phyloP scores from a whole-genome alignment of 2,888 invertebrate species.

The Papilio protenor region DNA sequence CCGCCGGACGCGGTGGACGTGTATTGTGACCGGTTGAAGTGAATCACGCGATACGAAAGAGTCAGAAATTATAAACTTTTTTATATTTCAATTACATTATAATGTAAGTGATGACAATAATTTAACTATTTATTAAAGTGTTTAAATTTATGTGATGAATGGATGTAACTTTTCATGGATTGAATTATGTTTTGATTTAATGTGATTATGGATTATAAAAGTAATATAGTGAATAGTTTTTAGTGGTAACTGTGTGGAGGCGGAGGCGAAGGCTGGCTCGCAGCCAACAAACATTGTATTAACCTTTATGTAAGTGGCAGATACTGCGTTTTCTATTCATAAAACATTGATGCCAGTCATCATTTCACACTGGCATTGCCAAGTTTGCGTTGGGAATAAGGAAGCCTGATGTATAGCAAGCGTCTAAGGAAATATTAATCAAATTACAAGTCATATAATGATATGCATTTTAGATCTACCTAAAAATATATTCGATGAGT shows the following conservation, averaged over 20 bases:
- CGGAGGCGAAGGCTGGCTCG: slow-evolving; percentile 29
- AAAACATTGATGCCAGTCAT: slow-evolving; percentile 37
- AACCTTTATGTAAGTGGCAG: slow-evolving; percentile 41
- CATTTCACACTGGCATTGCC: slow-evolving; percentile 33
- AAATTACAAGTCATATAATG: not conserved
- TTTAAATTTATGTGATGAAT: slow-evolving; percentile 1
- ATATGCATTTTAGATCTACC: not conserved
- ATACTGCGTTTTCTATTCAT: slow-evolving; percentile 39
- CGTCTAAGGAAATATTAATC: not conserved
- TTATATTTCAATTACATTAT: not conserved
- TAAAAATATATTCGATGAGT: not conserved
- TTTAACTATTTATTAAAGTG: not conserved
- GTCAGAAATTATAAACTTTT: slow-evolving; percentile 24
- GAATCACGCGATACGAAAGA: slow-evolving; percentile 2
- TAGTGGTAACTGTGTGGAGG: slow-evolving; percentile 14
- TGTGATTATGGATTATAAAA: slow-evolving; percentile 28
- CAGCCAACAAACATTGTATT: slow-evolving; percentile 33
- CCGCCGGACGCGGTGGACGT: slow-evolving; percentile 32
- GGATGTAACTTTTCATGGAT: not conserved
- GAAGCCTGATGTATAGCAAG: slow-evolving; percentile 15
- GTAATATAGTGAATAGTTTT: slow-evolving; percentile 34
- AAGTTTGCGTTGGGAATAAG: slow-evolving; percentile 20
- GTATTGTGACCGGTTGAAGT: not conserved
- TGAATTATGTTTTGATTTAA: not conserved
- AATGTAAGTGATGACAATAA: slow-evolving; percentile 14